These are phyloP conservation scores for Andricus grossulariae DNA, from an alignment of 1,140 invertebrate genomes.

Conservation along the genomic window DNA sequence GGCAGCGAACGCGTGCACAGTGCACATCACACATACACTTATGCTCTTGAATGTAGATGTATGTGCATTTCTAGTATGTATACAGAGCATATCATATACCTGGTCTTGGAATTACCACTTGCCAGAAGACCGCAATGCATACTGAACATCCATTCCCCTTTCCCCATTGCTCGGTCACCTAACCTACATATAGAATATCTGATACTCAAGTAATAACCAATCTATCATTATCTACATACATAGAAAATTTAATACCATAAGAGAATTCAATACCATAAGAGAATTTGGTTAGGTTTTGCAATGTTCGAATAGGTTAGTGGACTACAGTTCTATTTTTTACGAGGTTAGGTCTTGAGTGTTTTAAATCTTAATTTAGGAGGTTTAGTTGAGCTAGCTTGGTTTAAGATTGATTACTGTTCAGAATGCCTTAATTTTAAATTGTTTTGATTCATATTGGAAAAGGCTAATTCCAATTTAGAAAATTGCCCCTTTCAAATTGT, in stretches of 20 bases:
- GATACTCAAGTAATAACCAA: slow-evolving; percentile 69
- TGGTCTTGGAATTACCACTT: slow-evolving; percentile 64
- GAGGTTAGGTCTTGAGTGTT: no score
- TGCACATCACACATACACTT: slow-evolving; percentile 17
- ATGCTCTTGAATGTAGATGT: slow-evolving; percentile 43
- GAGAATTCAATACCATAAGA: background rate
- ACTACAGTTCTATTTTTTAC: no score
- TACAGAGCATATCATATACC: slow-evolving; percentile 64
- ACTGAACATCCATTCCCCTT: slow-evolving; percentile 71
- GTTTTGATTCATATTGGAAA: no score
- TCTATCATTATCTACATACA: slow-evolving; percentile 59
- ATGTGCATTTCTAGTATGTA: slow-evolving; percentile 37
- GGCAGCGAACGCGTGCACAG: background rate
- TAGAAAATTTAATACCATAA: background rate
- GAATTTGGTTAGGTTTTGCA: no score
- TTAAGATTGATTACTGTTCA: no score
- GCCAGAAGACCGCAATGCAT: slow-evolving; percentile 72
- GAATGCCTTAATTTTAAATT: no score
- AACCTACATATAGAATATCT: slow-evolving; percentile 65
- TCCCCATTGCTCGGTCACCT: slow-evolving; percentile 70
- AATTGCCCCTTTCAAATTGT: no score
- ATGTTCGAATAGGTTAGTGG: no score
- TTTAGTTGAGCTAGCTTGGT: no score
- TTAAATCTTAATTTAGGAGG: no score
- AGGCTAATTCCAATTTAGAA: no score